Percentiles rank a stretch among this genome's conserved stretches.
Evolutionary conservation across 2,113 vertebrate species (phyloP).

Genomic region (Rhagologus leucostigma): DNA sequence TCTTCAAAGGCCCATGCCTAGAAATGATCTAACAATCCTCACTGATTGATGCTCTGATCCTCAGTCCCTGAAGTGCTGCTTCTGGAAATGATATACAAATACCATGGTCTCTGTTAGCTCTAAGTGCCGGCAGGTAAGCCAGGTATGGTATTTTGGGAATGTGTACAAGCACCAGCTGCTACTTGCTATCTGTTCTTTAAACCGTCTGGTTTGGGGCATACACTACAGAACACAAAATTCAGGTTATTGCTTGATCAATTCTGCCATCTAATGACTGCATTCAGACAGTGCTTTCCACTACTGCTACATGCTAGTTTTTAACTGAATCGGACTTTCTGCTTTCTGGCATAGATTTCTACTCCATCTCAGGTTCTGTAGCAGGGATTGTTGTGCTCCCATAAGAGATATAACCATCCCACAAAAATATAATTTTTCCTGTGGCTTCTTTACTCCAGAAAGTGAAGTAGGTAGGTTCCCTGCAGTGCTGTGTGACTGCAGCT

Average conservation of each 20-base stretch:
- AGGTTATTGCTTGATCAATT: constrained; percentile 60
- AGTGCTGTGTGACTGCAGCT: constrained; percentile 44
- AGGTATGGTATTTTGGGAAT: neutral
- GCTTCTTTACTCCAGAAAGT: constrained; percentile 56
- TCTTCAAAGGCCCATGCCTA: neutral
- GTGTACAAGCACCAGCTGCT: neutral
- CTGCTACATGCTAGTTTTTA: neutral
- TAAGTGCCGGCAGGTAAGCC: neutral
- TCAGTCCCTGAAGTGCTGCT: constrained; percentile 8
- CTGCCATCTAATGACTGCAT: constrained; percentile 72
- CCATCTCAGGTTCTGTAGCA: neutral
- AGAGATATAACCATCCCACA: neutral
- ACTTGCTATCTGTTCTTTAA: neutral
- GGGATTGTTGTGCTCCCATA: neutral
- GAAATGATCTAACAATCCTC: neutral
- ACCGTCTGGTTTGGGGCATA: neutral
- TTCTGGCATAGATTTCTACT: neutral
- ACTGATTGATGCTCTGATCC: neutral
- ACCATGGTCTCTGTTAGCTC: neutral
- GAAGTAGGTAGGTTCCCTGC: constrained; percentile 32
- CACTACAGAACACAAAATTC: neutral
- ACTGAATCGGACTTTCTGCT: neutral
- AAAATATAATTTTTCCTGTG: constrained; percentile 17
- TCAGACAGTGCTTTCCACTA: neutral
- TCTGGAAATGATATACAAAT: constrained; percentile 35